Conservation (phyloP, 1,140 invertebrate species). For the Aphelenchoides avenae region DNA sequence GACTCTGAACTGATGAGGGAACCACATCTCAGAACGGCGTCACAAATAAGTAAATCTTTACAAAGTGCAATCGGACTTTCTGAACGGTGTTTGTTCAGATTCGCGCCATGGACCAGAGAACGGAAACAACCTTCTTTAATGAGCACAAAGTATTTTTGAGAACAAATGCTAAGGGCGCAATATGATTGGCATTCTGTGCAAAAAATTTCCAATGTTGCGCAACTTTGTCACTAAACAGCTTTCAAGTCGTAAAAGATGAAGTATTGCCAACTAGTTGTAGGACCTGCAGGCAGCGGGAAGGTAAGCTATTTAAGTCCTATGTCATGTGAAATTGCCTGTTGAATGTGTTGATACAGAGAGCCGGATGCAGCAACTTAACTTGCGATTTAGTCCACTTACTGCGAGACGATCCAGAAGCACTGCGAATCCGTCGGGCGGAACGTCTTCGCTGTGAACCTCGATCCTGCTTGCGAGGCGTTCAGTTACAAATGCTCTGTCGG, state of each 20-base stretch:
- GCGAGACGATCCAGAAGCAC: conserved; percentile 79
- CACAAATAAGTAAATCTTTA: no score
- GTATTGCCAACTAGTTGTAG: conserved; percentile 67
- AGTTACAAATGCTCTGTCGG: conserved; percentile 75
- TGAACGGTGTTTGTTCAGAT: no score
- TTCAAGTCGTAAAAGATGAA: conserved; percentile 14
- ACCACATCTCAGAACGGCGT: no score
- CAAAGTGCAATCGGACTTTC: no score
- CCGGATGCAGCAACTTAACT: no score
- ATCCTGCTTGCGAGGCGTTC: conserved; percentile 94
- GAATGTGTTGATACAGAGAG: conserved; percentile 60
- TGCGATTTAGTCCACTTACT: conserved; percentile 85
- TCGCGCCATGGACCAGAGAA: no score
- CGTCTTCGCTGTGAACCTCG: conserved; percentile 86
- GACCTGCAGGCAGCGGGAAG: conserved; percentile 90
- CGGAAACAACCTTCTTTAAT: no score
- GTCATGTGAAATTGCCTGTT: conserved; percentile 41
- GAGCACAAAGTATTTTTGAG: no score
- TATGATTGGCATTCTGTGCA: no score
- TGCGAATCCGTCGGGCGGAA: conserved; percentile 70
- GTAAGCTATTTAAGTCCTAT: conserved; percentile 62
- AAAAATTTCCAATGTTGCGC: no score
- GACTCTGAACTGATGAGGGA: no score
- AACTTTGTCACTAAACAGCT: not conserved
- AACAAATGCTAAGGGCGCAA: no score